Conservation (phyloP, 2,113 vertebrate species). For the Aspiorhynchus laticeps region DNA sequence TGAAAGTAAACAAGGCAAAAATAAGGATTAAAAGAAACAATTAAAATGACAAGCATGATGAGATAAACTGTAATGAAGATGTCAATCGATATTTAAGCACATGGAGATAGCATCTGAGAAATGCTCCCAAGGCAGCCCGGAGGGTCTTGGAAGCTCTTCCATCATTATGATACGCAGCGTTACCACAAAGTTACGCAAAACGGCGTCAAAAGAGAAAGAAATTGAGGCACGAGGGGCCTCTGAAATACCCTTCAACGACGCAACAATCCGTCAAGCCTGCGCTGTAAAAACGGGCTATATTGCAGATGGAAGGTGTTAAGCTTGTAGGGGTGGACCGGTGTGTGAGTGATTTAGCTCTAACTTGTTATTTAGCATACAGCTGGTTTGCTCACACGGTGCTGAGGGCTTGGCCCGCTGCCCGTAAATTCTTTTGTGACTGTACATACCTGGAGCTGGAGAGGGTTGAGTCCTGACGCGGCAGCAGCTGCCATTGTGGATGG, state of each 20-base stretch:
- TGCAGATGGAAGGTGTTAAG: constrained; percentile 90
- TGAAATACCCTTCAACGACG: constrained; percentile 72
- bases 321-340: constrained; percentile 77
- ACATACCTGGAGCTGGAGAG: constrained; percentile 99
- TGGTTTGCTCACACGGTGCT: constrained; percentile 86
- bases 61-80: constrained; percentile 55
- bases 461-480: constrained; percentile 99
- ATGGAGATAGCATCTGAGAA: constrained; percentile 70
- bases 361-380: constrained; percentile 96
- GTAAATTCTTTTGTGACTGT: constrained; percentile 84
- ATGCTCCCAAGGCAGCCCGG: constrained; percentile 60
- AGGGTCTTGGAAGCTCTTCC: constrained; percentile 64
- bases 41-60: neutral
- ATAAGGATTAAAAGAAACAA: constrained; percentile 49
- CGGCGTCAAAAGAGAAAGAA: constrained; percentile 46
- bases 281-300: constrained; percentile 74
- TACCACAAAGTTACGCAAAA: constrained; percentile 5
- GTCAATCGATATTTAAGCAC: constrained; percentile 70
- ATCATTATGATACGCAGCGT: constrained; percentile 45
- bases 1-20: constrained; percentile 27
- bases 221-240: constrained; percentile 64
- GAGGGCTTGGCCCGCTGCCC: constrained; percentile 84
- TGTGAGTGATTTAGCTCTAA: constrained; percentile 88
- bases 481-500: constrained; percentile 99
- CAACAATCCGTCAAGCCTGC: constrained; percentile 68